These are phyloP conservation scores for Bambusicola thoracicus DNA, from an alignment of 2,113 vertebrate species.

Conservation along the genomic window DNA sequence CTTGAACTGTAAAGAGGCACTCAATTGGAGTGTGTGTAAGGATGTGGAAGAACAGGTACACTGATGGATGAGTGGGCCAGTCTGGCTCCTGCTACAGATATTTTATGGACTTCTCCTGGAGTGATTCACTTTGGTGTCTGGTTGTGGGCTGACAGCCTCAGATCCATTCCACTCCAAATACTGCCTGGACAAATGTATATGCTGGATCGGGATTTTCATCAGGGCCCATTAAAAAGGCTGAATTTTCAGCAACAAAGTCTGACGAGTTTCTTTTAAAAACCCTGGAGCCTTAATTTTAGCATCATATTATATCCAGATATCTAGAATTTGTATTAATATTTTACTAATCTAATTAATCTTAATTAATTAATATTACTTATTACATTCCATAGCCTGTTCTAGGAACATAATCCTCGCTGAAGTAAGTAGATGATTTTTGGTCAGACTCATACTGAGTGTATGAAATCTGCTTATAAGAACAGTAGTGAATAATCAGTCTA, in stretches of 20 bases:
- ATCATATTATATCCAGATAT: neutral
- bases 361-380: constrained; percentile 20
- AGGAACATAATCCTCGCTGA: neutral
- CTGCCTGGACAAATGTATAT: fast-evolving
- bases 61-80: neutral
- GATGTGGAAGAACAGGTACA: neutral
- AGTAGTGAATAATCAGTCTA: neutral
- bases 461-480: neutral
- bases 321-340: neutral
- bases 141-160: neutral
- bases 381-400: neutral
- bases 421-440: neutral
- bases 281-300: neutral
- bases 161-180: neutral
- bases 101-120: neutral
- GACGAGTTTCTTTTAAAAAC: neutral
- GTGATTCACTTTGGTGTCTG: neutral
- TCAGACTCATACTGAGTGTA: neutral
- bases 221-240: neutral
- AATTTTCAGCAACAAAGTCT: neutral
- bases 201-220: neutral
- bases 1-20: neutral
- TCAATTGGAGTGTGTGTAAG: fast-evolving
- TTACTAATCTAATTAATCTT: neutral
- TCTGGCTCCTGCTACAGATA: neutral